These are phyloP conservation scores for Heterohyrax brucei DNA, from an alignment of 2,797 vertebrate genomes.

Conservation along the genomic window DNA sequence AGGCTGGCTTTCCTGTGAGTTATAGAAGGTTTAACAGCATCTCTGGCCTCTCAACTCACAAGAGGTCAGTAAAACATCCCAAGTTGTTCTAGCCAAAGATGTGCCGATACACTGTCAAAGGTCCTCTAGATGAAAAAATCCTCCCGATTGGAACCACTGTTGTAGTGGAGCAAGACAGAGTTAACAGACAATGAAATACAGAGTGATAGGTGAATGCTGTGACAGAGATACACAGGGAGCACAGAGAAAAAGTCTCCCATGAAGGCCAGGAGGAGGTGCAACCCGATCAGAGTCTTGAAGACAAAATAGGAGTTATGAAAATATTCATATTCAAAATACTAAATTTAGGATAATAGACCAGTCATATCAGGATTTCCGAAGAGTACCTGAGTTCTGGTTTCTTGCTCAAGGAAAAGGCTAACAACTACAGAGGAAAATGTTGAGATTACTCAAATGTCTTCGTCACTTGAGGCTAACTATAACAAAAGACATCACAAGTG, in stretches of 20 bases:
- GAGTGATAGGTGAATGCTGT: fast-evolving
- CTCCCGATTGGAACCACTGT: not conserved
- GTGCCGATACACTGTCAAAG: not conserved
- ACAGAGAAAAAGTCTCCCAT: not conserved
- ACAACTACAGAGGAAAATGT: not conserved
- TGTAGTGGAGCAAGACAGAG: not conserved
- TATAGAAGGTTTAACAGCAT: not conserved
- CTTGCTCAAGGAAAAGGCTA: not conserved
- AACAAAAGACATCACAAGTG: not conserved
- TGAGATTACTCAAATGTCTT: not conserved
- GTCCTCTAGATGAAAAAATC: too few species aligned
- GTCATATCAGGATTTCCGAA: fast-evolving
- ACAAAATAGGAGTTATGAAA: not conserved
- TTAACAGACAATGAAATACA: fast-evolving
- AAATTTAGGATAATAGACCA: not conserved
- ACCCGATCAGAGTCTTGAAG: not conserved
- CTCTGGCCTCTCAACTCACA: not conserved
- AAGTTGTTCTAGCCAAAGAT: not conserved
- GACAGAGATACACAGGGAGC: fast-evolving
- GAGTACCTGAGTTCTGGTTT: not conserved
- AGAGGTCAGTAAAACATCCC: not conserved
- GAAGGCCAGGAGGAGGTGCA: not conserved
- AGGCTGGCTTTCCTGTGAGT: too few species aligned
- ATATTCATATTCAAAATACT: not conserved
- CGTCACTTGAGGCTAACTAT: not conserved